These are phyloP conservation scores for Drosophila tsacasi DNA, from an alignment of 1,140 invertebrate species.

Conservation along the genomic window DNA sequence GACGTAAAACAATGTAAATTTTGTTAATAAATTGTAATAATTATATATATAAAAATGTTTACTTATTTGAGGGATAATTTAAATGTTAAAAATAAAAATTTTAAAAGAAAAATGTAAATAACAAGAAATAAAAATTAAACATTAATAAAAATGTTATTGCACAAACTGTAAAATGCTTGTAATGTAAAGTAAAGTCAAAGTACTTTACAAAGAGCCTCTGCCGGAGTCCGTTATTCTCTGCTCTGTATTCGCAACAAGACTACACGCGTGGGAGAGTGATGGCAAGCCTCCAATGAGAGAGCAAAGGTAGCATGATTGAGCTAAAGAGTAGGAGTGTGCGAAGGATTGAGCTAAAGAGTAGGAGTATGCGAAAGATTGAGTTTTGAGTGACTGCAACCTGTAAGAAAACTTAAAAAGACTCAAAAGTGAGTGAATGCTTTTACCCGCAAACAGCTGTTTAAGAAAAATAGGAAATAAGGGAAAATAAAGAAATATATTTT, in stretches of 20 bases:
- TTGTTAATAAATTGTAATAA: background rate
- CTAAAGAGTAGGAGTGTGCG: slow-evolving; percentile 7
- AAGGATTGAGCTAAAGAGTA: slow-evolving; percentile 11
- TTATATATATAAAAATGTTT: too few relatives aligned
- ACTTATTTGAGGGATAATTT: too few relatives aligned
- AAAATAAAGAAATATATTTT: background rate
- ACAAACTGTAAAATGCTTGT: too few relatives aligned
- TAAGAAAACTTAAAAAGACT: slow-evolving; percentile 24
- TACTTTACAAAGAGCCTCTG: background rate
- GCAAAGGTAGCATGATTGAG: slow-evolving; percentile 12
- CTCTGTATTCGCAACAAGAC: background rate
- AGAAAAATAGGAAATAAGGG: background rate
- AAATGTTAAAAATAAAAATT: too few relatives aligned
- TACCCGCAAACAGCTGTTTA: slow-evolving; percentile 44
- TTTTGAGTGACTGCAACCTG: slow-evolving; percentile 55
- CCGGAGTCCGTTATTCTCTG: background rate
- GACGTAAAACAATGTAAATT: background rate
- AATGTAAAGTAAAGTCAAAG: background rate
- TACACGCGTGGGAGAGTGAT: slow-evolving; percentile 50
- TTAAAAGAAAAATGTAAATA: background rate
- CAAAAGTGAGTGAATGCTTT: slow-evolving; percentile 7
- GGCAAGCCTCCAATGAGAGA: background rate
- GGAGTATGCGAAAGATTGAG: background rate
- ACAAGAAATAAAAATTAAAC: background rate
- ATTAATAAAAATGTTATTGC: too few relatives aligned